These are phyloP conservation scores for Polymixis lichenea DNA, from an alignment of 2,888 invertebrate species.

Conservation along the genomic window DNA sequence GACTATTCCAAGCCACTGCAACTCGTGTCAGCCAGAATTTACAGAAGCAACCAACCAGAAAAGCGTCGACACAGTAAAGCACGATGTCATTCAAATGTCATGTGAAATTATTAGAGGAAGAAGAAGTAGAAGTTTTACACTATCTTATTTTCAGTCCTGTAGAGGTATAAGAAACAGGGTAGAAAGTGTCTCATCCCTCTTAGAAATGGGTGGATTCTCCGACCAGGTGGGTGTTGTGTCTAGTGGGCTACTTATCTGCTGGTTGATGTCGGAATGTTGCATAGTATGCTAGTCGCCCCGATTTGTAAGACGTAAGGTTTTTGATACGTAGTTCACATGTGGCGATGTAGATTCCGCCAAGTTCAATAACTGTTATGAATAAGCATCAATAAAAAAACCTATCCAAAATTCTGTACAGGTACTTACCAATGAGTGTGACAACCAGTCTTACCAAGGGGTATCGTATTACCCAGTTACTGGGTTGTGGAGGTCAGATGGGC, in stretches of 20 bases:
- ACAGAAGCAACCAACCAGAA: constrained; percentile 2
- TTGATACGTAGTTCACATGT: not conserved
- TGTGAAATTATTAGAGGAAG: not conserved
- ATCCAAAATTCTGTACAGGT: not conserved
- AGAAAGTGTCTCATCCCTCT: not conserved
- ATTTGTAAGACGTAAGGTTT: not conserved
- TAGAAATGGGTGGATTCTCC: not conserved
- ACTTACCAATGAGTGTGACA: too few species aligned
- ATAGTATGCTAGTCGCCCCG: not conserved
- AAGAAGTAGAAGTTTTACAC: constrained; percentile 1
- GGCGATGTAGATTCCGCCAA: not conserved
- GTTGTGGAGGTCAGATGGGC: too few species aligned
- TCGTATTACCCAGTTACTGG: too few species aligned
- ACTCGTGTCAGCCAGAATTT: not conserved
- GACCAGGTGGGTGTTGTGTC: too few species aligned
- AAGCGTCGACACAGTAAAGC: not conserved
- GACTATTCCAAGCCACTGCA: not conserved
- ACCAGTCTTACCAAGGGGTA: too few species aligned
- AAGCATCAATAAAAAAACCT: not conserved
- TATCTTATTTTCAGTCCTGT: not conserved
- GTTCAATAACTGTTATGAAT: not conserved
- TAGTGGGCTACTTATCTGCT: too few species aligned
- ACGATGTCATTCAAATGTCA: not conserved
- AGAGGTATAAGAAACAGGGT: not conserved
- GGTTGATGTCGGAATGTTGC: not conserved